phyloP scores from a whole-genome alignment of 2,888 invertebrate genomes.

The Homarus gammarus region DNA sequence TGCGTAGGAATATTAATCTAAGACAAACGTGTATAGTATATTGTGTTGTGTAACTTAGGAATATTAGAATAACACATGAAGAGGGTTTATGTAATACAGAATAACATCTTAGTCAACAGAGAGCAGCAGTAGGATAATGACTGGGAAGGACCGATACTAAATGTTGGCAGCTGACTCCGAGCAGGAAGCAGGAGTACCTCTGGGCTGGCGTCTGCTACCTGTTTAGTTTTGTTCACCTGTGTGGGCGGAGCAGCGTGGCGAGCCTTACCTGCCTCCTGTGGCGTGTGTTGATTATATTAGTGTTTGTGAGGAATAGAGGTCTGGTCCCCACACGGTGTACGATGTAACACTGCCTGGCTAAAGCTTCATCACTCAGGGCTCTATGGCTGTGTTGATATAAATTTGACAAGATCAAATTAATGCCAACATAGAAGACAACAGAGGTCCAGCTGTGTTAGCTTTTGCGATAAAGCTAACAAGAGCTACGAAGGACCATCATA shows the following conservation, averaged over 20 bases:
- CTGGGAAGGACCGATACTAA: background rate
- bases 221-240: conserved; percentile 26
- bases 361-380: background rate
- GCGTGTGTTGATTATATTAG: background rate
- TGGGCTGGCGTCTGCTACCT: conserved; percentile 14
- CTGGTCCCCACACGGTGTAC: background rate
- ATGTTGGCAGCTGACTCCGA: background rate
- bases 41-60: background rate
- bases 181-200: conserved; percentile 28
- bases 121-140: background rate
- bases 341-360: background rate
- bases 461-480: conserved; percentile 24
- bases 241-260: background rate
- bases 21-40: background rate
- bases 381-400: conserved; percentile 28
- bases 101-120: background rate
- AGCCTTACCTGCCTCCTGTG: background rate
- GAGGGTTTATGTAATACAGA: background rate
- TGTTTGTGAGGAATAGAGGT: background rate
- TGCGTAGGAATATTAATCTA: background rate
- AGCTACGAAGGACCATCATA: no score
- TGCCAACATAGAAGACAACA: background rate
- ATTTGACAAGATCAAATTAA: conserved; percentile 42
- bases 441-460: conserved; percentile 33
- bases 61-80: background rate